Percentiles rank a stretch among this genome's conserved stretches.
Evolutionary conservation across 1,140 invertebrate species (phyloP).

Genomic region (Pseudomyrmex flavicornis): DNA sequence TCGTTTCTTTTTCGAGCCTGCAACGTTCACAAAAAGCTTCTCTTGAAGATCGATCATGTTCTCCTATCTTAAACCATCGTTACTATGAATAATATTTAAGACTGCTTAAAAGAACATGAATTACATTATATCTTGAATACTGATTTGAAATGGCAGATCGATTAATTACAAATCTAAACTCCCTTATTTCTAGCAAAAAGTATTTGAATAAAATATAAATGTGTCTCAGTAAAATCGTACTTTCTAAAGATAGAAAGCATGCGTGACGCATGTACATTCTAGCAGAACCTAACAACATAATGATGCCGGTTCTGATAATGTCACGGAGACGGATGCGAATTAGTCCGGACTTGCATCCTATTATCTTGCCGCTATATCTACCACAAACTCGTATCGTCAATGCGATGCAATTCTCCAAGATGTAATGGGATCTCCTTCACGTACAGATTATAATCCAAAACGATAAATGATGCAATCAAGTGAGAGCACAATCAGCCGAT

Average conservation of each 20-base stretch:
- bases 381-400: conserved; percentile 61
- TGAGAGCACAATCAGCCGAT: not conserved
- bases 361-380: conserved; percentile 54
- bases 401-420: conserved; percentile 49
- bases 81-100: conserved; percentile 50
- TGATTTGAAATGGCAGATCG: not conserved
- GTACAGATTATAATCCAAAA: conserved; percentile 37
- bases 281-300: conserved; percentile 1
- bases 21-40: conserved; percentile 39
- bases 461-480: not conserved
- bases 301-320: conserved; percentile 63
- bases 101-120: not conserved
- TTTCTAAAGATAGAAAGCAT: not conserved
- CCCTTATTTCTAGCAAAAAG: not conserved
- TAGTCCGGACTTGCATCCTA: conserved; percentile 67
- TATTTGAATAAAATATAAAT: not conserved
- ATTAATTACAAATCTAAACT: not conserved
- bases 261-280: conserved; percentile 5
- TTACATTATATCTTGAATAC: not conserved
- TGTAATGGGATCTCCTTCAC: conserved; percentile 57
- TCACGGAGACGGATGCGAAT: conserved; percentile 64
- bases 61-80: conserved; percentile 36
- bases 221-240: not conserved
- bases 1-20: conserved; percentile 28
- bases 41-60: conserved; percentile 41